Conservation (phyloP, 2,113 vertebrate species). For the Melospiza georgiana region DNA sequence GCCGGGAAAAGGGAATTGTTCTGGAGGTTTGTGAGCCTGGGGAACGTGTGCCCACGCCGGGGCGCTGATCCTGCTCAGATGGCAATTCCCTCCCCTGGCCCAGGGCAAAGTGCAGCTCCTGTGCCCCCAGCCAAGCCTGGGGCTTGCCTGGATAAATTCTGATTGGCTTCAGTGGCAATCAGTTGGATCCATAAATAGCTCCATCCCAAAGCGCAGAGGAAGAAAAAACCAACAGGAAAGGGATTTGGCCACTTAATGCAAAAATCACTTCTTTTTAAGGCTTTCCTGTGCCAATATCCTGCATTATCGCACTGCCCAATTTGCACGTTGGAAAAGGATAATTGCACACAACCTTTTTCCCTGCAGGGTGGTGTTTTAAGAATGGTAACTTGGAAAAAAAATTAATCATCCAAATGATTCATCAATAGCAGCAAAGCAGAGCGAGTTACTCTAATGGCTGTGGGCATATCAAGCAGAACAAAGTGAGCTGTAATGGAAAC, state of each 20-base stretch:
- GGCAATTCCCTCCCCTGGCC: background rate
- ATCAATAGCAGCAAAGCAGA: background rate
- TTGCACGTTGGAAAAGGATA: background rate
- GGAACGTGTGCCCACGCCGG: background rate
- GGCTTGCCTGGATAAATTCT: background rate
- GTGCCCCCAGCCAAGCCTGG: fast-evolving
- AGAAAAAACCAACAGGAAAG: background rate
- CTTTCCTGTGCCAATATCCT: background rate
- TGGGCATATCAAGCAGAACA: background rate
- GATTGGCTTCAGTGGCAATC: background rate
- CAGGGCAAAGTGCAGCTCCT: background rate
- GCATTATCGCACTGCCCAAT: background rate
- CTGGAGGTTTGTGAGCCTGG: background rate
- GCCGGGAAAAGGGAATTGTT: background rate
- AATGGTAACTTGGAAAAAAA: background rate
- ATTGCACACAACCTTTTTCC: background rate
- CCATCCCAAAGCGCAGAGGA: background rate
- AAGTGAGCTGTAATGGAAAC: background rate
- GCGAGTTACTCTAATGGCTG: background rate
- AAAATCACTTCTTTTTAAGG: background rate
- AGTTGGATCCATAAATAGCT: background rate
- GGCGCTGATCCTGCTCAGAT: background rate
- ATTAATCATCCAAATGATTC: background rate
- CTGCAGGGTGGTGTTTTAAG: background rate
- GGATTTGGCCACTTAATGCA: background rate